These are phyloP conservation scores for Ardeotis arabs DNA, from an alignment of 2,113 vertebrate species.

Conservation along the genomic window DNA sequence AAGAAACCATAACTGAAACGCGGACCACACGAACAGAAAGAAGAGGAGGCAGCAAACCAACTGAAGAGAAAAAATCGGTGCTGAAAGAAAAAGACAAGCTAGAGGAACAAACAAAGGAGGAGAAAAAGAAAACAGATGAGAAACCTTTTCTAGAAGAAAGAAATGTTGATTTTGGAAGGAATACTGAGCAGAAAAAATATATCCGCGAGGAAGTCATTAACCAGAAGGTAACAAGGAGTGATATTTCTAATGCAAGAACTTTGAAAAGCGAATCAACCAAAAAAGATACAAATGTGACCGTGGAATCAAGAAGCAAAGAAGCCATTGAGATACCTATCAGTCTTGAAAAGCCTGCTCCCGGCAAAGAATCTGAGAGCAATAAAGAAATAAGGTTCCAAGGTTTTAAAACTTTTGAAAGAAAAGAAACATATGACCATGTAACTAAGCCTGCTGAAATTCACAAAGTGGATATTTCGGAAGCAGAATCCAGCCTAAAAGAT, in stretches of 20 bases:
- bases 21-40: background rate
- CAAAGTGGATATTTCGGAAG: background rate
- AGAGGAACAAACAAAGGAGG: constrained; percentile 19
- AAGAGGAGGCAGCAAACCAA: constrained; percentile 28
- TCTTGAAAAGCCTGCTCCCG: constrained; percentile 16
- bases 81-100: constrained; percentile 19
- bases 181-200: constrained; percentile 51
- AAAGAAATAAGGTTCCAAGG: background rate
- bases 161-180: constrained; percentile 22
- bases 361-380: background rate
- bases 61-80: constrained; percentile 23
- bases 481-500: constrained; percentile 7
- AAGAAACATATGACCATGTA: background rate
- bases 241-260: constrained; percentile 5
- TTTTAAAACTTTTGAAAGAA: background rate
- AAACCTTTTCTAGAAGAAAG: constrained; percentile 6
- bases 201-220: constrained; percentile 57
- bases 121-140: constrained; percentile 10
- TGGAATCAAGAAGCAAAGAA: background rate
- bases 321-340: constrained; percentile 47
- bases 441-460: background rate
- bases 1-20: constrained; percentile 62
- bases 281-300: background rate
- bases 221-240: constrained; percentile 38
- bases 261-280: background rate